Conservation (phyloP, 35 echinoderm and acorn worm species). For the Ptychodera flava region DNA sequence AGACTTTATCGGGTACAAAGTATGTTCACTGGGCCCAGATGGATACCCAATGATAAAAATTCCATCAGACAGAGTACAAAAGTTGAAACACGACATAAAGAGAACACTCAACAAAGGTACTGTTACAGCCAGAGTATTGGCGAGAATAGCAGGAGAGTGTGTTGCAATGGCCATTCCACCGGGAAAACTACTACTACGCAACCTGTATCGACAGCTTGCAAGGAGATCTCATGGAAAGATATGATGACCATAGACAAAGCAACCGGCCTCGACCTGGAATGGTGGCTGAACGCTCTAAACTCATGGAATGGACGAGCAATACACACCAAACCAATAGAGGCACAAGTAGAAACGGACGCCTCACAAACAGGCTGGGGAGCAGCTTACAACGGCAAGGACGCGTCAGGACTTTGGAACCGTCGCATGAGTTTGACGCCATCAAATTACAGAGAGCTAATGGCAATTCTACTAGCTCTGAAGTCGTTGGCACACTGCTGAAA, state of each 20-base stretch:
- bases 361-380: conserved; percentile 32
- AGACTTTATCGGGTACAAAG: conserved; percentile 13
- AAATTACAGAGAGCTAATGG: no score
- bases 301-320: conserved; percentile 27
- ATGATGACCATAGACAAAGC: conserved; percentile 15
- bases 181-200: conserved; percentile 38
- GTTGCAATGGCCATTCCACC: conserved; percentile 36
- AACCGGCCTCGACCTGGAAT: conserved; percentile 11
- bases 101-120: neutral
- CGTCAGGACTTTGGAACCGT: no score
- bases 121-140: conserved; percentile 9
- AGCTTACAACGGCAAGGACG: no score
- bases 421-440: no score
- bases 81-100: conserved; percentile 7
- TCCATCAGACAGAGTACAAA: conserved; percentile 10
- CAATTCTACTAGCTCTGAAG: no score
- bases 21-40: neutral
- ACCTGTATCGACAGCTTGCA: conserved; percentile 34
- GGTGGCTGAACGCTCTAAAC: conserved; percentile 34
- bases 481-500: no score
- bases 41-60: neutral
- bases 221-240: conserved; percentile 20
- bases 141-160: conserved; percentile 47
- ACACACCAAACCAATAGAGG: neutral
- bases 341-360: conserved; percentile 27